Evolutionary conservation across 2,888 invertebrate species (phyloP).

Genomic region (Drosophila stalkeri): DNA sequence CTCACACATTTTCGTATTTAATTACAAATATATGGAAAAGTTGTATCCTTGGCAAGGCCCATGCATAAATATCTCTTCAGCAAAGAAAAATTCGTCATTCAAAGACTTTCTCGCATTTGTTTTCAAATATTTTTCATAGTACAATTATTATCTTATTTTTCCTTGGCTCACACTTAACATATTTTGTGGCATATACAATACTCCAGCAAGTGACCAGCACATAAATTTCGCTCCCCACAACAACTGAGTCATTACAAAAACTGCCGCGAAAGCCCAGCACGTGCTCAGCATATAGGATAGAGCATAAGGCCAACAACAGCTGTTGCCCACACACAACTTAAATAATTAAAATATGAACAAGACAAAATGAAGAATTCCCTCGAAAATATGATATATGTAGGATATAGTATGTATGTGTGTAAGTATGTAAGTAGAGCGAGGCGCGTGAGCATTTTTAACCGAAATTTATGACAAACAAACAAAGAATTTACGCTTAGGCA

Average conservation of each 20-base stretch:
- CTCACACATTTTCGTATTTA: too few species aligned
- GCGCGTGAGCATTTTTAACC: conserved; percentile 41
- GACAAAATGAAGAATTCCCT: conserved; percentile 20
- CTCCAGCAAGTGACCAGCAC: neutral
- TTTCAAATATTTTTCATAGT: neutral
- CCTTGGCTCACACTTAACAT: neutral
- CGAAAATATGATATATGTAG: conserved; percentile 17
- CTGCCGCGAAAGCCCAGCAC: conserved; percentile 10
- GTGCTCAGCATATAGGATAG: conserved; percentile 31
- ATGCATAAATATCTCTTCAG: neutral
- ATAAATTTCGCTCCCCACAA: neutral
- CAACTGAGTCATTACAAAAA: conserved; percentile 27
- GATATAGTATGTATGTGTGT: neutral
- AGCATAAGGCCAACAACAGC: neutral
- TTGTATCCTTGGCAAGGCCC: neutral
- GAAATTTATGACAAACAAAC: conserved; percentile 46
- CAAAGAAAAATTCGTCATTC: neutral
- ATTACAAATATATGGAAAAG: neutral
- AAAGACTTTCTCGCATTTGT: neutral
- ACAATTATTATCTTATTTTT: neutral
- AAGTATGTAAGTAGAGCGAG: conserved; percentile 1
- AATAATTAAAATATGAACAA: conserved; percentile 51
- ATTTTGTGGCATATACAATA: neutral
- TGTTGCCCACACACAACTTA: conserved; percentile 27
- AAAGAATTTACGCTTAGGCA: conserved; percentile 30